Conservation (phyloP, 2,797 vertebrate genomes). For the Typhlichthys subterraneus region DNA sequence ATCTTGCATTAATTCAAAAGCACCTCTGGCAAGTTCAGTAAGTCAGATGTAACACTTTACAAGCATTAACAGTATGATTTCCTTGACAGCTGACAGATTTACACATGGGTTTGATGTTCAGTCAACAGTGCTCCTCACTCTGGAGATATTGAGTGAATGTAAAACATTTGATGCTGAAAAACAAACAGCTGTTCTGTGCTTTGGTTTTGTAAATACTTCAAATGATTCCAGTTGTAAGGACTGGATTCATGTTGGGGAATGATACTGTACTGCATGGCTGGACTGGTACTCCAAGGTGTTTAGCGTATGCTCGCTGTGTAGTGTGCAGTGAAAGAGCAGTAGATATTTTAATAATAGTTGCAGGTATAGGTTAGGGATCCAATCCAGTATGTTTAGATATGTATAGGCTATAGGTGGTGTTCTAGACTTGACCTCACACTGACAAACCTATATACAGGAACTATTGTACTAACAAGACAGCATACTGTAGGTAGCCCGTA, state of each 20-base stretch:
- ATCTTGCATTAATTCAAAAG: conserved; percentile 38
- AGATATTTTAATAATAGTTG: too few relatives aligned
- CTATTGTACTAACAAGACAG: too few relatives aligned
- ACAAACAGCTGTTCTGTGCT: neutral
- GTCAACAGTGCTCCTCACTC: conserved; percentile 1
- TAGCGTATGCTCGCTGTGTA: too few relatives aligned
- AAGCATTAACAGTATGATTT: conserved; percentile 27
- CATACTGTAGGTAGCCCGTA: too few relatives aligned
- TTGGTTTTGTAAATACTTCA: neutral
- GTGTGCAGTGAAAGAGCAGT: too few relatives aligned
- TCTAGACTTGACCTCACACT: too few relatives aligned
- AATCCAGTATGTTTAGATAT: too few relatives aligned
- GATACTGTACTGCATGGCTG: too few relatives aligned
- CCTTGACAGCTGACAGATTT: conserved; percentile 27
- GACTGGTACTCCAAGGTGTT: too few relatives aligned
- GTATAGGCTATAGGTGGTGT: too few relatives aligned
- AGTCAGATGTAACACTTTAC: conserved; percentile 13
- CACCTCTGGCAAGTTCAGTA: conserved; percentile 27
- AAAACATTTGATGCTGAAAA: conserved; percentile 1
- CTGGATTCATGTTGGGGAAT: neutral
- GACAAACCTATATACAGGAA: too few relatives aligned
- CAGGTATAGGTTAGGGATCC: too few relatives aligned
- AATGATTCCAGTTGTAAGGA: neutral
- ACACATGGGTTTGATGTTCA: conserved; percentile 9
- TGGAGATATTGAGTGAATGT: neutral